These are phyloP conservation scores for Thunnus albacares DNA, from an alignment of 2,797 vertebrate species.

Conservation along the genomic window DNA sequence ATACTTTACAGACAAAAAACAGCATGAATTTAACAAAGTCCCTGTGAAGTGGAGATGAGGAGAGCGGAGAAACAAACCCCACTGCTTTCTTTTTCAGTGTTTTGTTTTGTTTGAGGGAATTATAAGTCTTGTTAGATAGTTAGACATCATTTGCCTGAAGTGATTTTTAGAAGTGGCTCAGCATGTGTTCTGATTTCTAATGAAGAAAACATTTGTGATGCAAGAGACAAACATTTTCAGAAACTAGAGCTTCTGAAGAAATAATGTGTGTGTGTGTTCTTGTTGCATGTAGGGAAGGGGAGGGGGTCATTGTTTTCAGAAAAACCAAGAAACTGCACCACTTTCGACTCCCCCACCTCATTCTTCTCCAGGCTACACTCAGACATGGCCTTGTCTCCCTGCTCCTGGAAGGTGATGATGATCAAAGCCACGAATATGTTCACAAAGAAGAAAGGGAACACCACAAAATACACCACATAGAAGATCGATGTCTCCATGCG, in stretches of 20 bases:
- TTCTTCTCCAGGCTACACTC: constrained; percentile 99
- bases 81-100: constrained; percentile 16
- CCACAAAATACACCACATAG: constrained; percentile 99
- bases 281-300: not conserved
- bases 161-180: constrained; percentile 40
- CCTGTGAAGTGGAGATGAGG: constrained; percentile 52
- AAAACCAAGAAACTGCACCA: not conserved
- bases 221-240: constrained; percentile 22
- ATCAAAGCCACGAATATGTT: constrained; percentile 99
- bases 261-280: constrained; percentile 13
- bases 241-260: not conserved
- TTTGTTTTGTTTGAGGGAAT: constrained; percentile 38
- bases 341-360: constrained; percentile 86
- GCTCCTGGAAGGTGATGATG: constrained; percentile 99
- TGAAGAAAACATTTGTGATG: constrained; percentile 22
- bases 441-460: constrained; percentile 99
- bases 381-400: constrained; percentile 99
- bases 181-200: constrained; percentile 30
- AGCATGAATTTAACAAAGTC: constrained; percentile 39
- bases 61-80: constrained; percentile 16
- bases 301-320: not conserved
- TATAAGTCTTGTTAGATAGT: constrained; percentile 15
- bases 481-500: constrained; percentile 99
- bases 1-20: constrained; percentile 27
- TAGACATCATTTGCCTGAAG: constrained; percentile 18